Evolutionary conservation across 2,113 vertebrate species (phyloP).

Genomic region (Hemiscyllium ocellatum): DNA sequence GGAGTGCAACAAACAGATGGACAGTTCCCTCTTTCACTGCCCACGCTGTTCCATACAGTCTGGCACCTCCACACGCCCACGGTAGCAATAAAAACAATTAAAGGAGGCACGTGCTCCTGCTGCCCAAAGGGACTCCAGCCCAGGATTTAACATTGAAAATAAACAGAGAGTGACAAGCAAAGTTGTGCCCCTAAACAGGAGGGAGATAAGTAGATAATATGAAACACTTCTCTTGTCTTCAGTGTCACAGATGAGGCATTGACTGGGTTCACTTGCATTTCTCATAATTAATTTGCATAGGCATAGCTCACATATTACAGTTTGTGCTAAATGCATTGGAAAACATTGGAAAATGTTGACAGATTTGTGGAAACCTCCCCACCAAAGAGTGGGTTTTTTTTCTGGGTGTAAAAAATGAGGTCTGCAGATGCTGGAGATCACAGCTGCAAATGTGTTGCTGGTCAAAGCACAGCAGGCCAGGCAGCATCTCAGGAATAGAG

Average conservation of each 20-base stretch:
- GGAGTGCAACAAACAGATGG: background rate
- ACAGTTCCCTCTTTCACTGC: background rate
- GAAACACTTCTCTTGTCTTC: background rate
- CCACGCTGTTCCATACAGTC: background rate
- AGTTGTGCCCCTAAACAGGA: background rate
- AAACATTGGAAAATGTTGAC: background rate
- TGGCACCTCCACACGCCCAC: background rate
- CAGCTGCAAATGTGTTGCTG: too few relatives aligned
- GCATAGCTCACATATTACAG: background rate
- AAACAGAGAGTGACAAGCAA: background rate
- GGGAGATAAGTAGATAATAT: background rate
- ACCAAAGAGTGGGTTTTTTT: background rate
- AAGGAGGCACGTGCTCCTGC: background rate
- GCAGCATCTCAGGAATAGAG: too few relatives aligned
- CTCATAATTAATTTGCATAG: background rate
- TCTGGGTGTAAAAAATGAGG: too few relatives aligned
- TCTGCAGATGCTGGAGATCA: too few relatives aligned
- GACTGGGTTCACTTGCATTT: background rate
- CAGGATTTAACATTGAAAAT: background rate
- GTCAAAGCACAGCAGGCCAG: too few relatives aligned
- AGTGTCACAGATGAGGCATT: background rate
- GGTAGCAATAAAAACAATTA: background rate
- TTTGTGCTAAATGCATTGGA: background rate
- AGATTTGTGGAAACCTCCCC: background rate
- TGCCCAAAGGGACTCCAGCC: background rate